Evolutionary conservation across 2,888 invertebrate genomes (phyloP), one percentile per base, ranked within the genome.

Genomic region (Panorpa germanica): DNA sequence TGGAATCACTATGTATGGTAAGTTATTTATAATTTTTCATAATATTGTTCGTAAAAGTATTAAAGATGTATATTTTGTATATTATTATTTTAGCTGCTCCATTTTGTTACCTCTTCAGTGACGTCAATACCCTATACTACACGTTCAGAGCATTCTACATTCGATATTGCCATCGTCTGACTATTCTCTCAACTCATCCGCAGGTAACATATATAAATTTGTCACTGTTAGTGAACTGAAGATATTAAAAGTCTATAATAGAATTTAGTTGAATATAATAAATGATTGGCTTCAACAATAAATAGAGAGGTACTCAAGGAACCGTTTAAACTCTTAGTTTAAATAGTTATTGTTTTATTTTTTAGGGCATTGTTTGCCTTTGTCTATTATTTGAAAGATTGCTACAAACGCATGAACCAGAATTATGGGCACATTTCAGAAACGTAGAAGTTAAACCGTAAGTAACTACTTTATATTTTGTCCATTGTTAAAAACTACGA

Each of bases 1-100:
- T 50, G 93, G 93, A 2, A 91, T 95, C 52, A 81, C 91, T 12
- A 93, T 95, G 93, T 91, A 90, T 52, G 86, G 88, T 88, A 61
- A 54, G 66, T 29, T 19, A 10, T 16, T 9, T 8, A 19, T 30
- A 20, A 19, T 18, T 22, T 24, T 11, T 26, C n/a, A 26, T 22
- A 22, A 24, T 5, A 21, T 22, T 19, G n/a, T 28, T n/a, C 10
- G 13, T 21, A 14, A 13, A 16, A 18, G 8, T 18, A 6, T n/a
- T n/a, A n/a, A n/a, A n/a, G n/a, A n/a, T n/a, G n/a, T n/a, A n/a
- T n/a, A n/a, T n/a, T 4, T 28, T 12, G 23, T 5, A 11, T 13
- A 11, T 25, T n/a, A 16, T 39, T 36, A 35, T 57, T 60, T 21
- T 55, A 90, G 93, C 90, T 26, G 85, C 90, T 1, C 93, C 93